Evolutionary conservation across 2,113 vertebrate genomes (phyloP).

Genomic region (Xiphorhynchus elegans): DNA sequence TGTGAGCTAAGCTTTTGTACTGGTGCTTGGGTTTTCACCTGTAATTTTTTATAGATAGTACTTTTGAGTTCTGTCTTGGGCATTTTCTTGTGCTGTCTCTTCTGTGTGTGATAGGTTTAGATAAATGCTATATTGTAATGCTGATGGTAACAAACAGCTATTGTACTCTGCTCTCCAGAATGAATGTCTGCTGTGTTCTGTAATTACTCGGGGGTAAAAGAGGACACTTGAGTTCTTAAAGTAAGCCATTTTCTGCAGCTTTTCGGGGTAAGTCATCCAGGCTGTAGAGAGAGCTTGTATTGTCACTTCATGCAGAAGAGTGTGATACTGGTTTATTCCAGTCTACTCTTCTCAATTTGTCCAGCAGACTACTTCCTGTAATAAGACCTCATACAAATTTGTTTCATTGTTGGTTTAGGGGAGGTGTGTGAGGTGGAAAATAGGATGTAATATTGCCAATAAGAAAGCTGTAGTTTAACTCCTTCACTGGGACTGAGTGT

Average conservation of each 20-base stretch:
- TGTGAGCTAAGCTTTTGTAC: not conserved
- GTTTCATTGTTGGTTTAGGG: not conserved
- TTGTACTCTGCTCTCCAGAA: constrained; percentile 6
- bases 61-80: not conserved
- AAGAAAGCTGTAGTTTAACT: not conserved
- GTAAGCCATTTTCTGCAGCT: constrained; percentile 31
- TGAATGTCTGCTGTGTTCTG: constrained; percentile 37
- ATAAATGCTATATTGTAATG: not conserved
- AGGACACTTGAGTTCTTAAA: constrained; percentile 49
- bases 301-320: not conserved
- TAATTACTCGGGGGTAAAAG: constrained; percentile 41
- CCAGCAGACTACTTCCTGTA: not conserved
- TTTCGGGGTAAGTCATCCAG: not conserved
- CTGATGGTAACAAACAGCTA: constrained; percentile 28
- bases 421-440: not conserved
- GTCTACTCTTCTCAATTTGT: not conserved
- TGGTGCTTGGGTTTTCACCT: not conserved
- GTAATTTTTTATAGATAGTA: not conserved
- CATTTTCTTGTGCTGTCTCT: not conserved
- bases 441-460: too few relatives aligned
- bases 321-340: not conserved
- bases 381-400: not conserved
- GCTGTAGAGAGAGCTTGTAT: not conserved
- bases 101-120: not conserved
- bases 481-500: not conserved